phyloP scores from a whole-genome alignment of 2,797 vertebrate genomes.

The Sebastolobus alascanus region DNA sequence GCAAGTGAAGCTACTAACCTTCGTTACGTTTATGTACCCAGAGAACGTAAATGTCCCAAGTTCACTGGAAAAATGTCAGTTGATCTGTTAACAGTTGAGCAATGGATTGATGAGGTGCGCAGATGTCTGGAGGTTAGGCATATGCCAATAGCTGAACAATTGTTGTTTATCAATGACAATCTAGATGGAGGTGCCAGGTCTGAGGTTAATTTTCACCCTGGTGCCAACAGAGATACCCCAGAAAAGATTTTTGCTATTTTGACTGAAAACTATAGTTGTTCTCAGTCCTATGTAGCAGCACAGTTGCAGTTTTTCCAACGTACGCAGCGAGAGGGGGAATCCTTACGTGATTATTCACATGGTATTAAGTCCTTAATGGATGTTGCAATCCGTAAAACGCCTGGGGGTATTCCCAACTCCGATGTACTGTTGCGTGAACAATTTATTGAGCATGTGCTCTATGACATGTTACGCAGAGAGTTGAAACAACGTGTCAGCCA shows the following conservation, averaged over 20 bases:
- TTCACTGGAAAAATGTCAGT: background rate
- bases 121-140: background rate
- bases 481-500: no score
- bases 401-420: no score
- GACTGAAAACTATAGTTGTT: background rate
- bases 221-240: background rate
- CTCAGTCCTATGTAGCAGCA: no score
- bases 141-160: background rate
- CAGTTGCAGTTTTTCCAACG: no score
- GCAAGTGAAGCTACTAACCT: background rate
- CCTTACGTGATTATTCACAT: no score
- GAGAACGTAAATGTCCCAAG: background rate
- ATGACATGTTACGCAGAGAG: no score
- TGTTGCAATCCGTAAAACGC: no score
- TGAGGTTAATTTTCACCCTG: background rate
- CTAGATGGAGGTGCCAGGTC: background rate
- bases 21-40: background rate
- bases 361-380: no score
- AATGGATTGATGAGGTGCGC: background rate
- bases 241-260: background rate
- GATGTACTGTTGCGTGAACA: no score
- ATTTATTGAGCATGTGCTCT: no score
- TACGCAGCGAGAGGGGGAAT: no score
- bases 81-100: background rate
- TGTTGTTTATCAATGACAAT: background rate